Percentiles rank a stretch among this genome's conserved stretches.
These are phyloP conservation scores for Actinopyga echinites DNA, from an alignment of 53 echinoderm and acorn worm genomes.

Conservation along the genomic window DNA sequence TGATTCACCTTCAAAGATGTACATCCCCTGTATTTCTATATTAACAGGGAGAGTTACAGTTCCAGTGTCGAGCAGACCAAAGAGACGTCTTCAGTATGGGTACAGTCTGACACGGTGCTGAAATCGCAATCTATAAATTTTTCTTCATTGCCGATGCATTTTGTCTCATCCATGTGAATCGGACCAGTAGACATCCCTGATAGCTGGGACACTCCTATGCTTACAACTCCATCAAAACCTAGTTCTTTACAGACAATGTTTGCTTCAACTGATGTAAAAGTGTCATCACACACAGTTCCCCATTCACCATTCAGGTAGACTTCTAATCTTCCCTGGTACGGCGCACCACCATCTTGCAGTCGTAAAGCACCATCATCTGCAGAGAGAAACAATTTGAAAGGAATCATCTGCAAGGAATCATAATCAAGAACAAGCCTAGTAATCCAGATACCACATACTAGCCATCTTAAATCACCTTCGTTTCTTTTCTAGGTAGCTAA, in stretches of 20 bases:
- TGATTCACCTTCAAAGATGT: no score
- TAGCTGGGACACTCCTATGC: conserved; percentile 44
- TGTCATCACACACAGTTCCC: conserved; percentile 67
- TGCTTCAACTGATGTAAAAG: conserved; percentile 53
- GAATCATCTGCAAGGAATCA: neutral
- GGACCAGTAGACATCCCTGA: conserved; percentile 47
- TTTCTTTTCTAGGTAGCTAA: conserved; percentile 37
- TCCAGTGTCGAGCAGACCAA: conserved; percentile 35
- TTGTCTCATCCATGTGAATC: conserved; percentile 49
- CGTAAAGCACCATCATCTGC: conserved; percentile 20
- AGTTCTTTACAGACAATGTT: conserved; percentile 61
- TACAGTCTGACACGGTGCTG: conserved; percentile 44
- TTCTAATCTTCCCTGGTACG: conserved; percentile 62
- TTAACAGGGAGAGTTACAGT: no score
- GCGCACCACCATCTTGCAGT: conserved; percentile 37
- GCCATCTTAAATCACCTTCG: neutral
- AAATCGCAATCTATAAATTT: conserved; percentile 52
- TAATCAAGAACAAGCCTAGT: neutral
- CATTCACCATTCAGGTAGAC: conserved; percentile 58
- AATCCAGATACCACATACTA: neutral
- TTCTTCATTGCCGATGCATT: conserved; percentile 53
- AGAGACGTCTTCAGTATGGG: conserved; percentile 57
- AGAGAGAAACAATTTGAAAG: neutral
- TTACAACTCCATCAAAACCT: conserved; percentile 49
- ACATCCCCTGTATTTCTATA: no score